These are phyloP conservation scores for Drosophila jambulina DNA, from an alignment of 1,140 invertebrate species.

Conservation along the genomic window DNA sequence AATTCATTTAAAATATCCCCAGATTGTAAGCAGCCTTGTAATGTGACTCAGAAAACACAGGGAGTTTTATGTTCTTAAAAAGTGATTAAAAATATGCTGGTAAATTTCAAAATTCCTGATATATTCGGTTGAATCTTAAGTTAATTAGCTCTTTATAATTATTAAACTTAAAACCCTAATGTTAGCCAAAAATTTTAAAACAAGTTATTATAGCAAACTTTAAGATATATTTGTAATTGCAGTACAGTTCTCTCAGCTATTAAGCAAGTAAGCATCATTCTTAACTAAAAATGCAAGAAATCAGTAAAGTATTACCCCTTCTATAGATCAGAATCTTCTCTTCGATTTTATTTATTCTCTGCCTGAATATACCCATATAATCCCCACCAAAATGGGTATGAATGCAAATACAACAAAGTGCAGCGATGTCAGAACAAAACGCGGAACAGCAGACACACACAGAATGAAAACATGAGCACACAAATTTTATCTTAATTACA, in stretches of 20 bases:
- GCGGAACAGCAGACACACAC: conserved; percentile 44
- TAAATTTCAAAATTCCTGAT: background rate
- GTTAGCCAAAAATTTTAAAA: no score
- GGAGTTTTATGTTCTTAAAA: background rate
- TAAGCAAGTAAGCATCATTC: background rate
- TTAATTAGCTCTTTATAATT: background rate
- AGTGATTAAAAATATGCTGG: background rate
- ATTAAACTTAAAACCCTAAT: no score
- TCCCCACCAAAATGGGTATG: background rate
- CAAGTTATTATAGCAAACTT: no score
- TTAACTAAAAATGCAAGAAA: background rate
- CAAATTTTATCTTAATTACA: conserved; percentile 77
- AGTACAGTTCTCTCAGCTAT: background rate
- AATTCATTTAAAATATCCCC: background rate
- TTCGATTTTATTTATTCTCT: background rate
- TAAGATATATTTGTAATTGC: no score
- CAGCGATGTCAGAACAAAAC: conserved; percentile 50
- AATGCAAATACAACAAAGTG: conserved; percentile 51
- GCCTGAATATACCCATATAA: conserved; percentile 1
- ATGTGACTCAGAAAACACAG: background rate
- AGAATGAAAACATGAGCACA: conserved; percentile 43
- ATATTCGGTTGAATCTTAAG: background rate
- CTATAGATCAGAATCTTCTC: background rate
- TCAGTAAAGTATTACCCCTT: background rate
- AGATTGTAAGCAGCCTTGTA: background rate